phyloP scores from a whole-genome alignment of 30 jellyfish, hydroid and myxozoan species.

The Pseudorhiza aurosa region DNA sequence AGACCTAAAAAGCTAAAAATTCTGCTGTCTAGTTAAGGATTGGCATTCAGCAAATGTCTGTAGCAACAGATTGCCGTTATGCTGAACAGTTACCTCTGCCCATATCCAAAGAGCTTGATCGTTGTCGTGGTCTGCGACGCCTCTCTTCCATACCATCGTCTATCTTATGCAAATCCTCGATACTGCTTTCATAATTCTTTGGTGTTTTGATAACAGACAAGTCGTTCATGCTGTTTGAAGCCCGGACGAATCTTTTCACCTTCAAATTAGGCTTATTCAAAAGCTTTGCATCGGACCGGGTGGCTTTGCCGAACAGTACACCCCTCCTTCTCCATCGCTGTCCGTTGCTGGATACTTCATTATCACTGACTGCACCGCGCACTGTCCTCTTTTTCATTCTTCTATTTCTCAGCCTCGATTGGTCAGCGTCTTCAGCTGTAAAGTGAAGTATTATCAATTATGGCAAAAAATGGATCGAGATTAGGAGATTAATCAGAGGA shows the following conservation, averaged over 20 bases:
- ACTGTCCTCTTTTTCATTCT: constrained; percentile 21
- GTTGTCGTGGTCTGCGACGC: constrained; percentile 46
- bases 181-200: constrained; percentile 34
- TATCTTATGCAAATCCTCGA: constrained; percentile 30
- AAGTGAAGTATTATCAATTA: too few species aligned
- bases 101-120: constrained; percentile 86
- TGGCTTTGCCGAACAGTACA: not conserved
- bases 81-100: constrained; percentile 92
- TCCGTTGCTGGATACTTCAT: constrained; percentile 13
- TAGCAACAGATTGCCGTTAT: too few species aligned
- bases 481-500: not conserved
- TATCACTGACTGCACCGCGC: constrained; percentile 45
- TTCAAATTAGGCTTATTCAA: not conserved
- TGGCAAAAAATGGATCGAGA: not conserved
- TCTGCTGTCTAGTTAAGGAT: too few species aligned
- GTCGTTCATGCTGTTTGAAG: constrained; percentile 80
- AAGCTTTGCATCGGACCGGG: constrained; percentile 45
- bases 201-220: constrained; percentile 57
- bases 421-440: constrained; percentile 40
- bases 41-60: too few species aligned
- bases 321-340: constrained; percentile 1
- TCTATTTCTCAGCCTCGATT: constrained; percentile 9
- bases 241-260: constrained; percentile 21
- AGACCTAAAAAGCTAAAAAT: too few species aligned
- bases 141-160: constrained; percentile 38